Conservation (phyloP, 2,113 vertebrate species). For the Pelecanus crispus region DNA sequence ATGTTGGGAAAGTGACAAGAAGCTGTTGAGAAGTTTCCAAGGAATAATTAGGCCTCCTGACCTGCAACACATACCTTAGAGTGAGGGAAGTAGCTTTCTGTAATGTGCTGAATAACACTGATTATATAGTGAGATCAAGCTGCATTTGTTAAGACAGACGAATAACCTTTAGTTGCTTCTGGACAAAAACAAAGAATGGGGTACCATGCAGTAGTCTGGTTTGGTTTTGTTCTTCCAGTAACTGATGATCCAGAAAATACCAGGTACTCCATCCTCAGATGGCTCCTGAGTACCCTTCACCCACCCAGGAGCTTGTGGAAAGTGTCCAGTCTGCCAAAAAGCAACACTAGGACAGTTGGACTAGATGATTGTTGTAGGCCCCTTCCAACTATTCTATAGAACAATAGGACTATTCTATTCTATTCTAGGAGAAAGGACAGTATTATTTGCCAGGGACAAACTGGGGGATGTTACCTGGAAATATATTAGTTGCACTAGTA, state of each 20-base stretch:
- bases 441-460: neutral
- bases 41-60: neutral
- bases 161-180: neutral
- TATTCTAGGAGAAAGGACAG: neutral
- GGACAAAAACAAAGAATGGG: neutral
- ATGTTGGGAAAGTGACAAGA: neutral
- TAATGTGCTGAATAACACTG: neutral
- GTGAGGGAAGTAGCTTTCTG: neutral
- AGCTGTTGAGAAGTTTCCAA: neutral
- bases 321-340: neutral
- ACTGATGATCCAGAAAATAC: neutral
- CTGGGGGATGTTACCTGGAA: neutral
- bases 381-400: no score
- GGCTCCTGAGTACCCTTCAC: neutral
- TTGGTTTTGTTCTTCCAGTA: neutral
- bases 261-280: neutral
- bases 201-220: accelerated
- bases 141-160: neutral
- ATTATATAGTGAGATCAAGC: neutral
- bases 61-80: neutral
- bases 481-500: neutral
- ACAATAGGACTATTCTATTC: no score
- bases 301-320: neutral
- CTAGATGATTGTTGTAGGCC: no score
- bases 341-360: accelerated